These are phyloP conservation scores for Latrodectus geometricus DNA, from an alignment of 1,140 invertebrate species.

Conservation along the genomic window DNA sequence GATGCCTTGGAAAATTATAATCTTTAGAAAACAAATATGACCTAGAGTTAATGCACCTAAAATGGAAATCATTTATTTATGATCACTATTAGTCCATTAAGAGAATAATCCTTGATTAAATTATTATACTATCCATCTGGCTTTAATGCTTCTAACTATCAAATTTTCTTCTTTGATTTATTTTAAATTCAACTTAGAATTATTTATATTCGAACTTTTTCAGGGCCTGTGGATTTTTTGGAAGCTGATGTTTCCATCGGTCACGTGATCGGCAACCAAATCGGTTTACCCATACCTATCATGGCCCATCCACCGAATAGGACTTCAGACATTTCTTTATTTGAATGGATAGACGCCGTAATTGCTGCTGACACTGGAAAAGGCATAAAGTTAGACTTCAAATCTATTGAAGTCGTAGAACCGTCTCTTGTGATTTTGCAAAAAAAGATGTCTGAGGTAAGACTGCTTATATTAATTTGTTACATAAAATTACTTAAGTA, in stretches of 20 bases:
- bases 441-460: constrained; percentile 64
- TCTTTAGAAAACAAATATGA: too few species aligned
- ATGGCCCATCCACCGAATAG: constrained; percentile 86
- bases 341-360: constrained; percentile 78
- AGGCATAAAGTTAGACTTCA: constrained; percentile 90
- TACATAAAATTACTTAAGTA: too few species aligned
- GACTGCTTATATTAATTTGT: too few species aligned
- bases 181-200: too few species aligned
- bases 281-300: constrained; percentile 75
- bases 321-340: constrained; percentile 80
- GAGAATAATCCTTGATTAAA: too few species aligned
- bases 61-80: too few species aligned
- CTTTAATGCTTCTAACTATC: too few species aligned
- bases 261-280: constrained; percentile 70
- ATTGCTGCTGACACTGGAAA: constrained; percentile 72
- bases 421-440: constrained; percentile 74
- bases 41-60: too few species aligned
- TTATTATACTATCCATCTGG: too few species aligned
- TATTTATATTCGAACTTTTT: constrained; percentile 12
- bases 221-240: constrained; percentile 81
- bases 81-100: too few species aligned
- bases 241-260: constrained; percentile 87
- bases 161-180: too few species aligned
- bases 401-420: constrained; percentile 81
- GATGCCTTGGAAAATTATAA: too few species aligned